These are phyloP conservation scores for Nomada fucata DNA, from an alignment of 2,888 invertebrate species.

Conservation along the genomic window DNA sequence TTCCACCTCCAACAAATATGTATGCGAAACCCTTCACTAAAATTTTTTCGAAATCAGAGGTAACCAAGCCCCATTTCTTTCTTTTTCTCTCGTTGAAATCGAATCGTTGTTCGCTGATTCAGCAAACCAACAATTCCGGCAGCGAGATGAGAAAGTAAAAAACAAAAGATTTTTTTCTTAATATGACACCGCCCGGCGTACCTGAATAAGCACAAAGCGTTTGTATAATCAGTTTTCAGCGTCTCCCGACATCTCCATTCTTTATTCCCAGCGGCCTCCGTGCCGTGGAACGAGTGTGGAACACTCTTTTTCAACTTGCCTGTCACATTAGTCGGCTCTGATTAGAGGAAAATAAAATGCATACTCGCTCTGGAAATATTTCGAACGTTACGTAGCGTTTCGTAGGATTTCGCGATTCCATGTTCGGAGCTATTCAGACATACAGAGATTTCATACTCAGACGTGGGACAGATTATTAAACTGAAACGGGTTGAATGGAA, in stretches of 20 bases:
- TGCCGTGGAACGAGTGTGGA: not conserved
- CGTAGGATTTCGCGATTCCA: no score
- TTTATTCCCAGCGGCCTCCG: slow-evolving; percentile 12
- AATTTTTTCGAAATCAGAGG: slow-evolving; percentile 6
- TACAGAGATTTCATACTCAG: no score
- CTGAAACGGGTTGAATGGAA: no score
- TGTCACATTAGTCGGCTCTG: slow-evolving; percentile 5
- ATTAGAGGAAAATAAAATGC: slow-evolving; percentile 26
- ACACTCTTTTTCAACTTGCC: not conserved
- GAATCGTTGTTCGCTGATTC: not conserved
- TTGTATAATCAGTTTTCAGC: slow-evolving; percentile 1
- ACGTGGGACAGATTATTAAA: no score
- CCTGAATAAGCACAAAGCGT: slow-evolving; percentile 14
- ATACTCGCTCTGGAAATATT: no score
- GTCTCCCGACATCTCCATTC: slow-evolving; percentile 1
- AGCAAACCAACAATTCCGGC: slow-evolving; percentile 1
- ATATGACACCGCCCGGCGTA: not conserved
- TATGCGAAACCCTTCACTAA: not conserved
- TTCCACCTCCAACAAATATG: not conserved
- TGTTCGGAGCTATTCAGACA: no score
- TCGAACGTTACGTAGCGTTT: no score
- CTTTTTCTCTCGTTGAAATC: not conserved
- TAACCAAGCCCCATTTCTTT: not conserved
- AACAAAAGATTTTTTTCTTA: slow-evolving; percentile 11
- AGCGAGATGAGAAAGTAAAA: not conserved